These are phyloP conservation scores for Lycocorax pyrrhopterus DNA, from an alignment of 2,113 vertebrate genomes.

Conservation along the genomic window DNA sequence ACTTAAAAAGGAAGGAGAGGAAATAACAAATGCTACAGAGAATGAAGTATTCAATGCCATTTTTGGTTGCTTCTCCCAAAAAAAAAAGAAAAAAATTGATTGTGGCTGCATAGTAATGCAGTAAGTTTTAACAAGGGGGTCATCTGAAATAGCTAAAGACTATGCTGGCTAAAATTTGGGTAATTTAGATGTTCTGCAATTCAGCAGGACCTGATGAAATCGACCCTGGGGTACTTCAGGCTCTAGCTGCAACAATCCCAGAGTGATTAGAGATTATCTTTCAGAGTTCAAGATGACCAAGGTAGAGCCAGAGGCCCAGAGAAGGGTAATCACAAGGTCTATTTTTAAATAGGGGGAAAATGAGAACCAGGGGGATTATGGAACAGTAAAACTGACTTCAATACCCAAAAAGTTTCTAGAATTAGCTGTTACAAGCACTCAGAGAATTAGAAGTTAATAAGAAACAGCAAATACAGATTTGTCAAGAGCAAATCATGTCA, in stretches of 20 bases:
- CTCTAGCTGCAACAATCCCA: constrained; percentile 30
- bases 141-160: constrained; percentile 23
- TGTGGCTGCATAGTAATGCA: background rate
- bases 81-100: background rate
- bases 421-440: constrained; percentile 58
- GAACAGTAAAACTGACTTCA: constrained; percentile 56
- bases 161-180: background rate
- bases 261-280: constrained; percentile 44
- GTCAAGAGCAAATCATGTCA: constrained; percentile 24
- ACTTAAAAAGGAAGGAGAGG: constrained; percentile 25
- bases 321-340: constrained; percentile 41
- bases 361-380: constrained; percentile 53
- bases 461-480: constrained; percentile 56
- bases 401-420: constrained; percentile 42
- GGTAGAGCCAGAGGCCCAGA: constrained; percentile 45
- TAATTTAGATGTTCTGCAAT: constrained; percentile 47
- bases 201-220: constrained; percentile 50
- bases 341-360: constrained; percentile 52
- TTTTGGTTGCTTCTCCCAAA: constrained; percentile 16
- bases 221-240: constrained; percentile 10
- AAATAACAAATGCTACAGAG: constrained; percentile 27
- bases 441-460: constrained; percentile 53
- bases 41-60: constrained; percentile 23
- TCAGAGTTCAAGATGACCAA: constrained; percentile 48
- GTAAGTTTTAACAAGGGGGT: constrained; percentile 41